Conservation (phyloP, 2,113 vertebrate species). For the Piaya cayana region DNA sequence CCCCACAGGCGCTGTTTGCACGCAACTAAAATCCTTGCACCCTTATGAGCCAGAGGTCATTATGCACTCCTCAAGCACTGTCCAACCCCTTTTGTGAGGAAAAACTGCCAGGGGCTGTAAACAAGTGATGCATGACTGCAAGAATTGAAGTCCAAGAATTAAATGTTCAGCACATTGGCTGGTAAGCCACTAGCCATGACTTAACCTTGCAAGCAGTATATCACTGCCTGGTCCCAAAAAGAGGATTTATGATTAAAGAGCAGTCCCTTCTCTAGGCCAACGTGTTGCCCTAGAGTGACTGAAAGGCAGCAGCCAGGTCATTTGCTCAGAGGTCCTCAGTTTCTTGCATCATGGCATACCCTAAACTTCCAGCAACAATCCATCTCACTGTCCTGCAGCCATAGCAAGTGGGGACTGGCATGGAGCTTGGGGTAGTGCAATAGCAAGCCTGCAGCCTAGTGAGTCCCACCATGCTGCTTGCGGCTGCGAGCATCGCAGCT, state of each 20-base stretch:
- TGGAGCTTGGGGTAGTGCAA: neutral
- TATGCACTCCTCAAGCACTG: neutral
- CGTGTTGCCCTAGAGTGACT: rapidly evolving
- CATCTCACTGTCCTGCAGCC: rapidly evolving
- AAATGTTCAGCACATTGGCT: neutral
- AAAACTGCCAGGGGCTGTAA: neutral
- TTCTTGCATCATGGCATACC: neutral
- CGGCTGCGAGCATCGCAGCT: neutral
- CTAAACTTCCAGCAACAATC: neutral
- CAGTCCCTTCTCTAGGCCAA: neutral
- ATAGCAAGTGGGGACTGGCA: rapidly evolving
- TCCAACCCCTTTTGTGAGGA: neutral
- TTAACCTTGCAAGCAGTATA: neutral
- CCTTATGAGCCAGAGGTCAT: neutral
- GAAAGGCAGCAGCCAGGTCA: neutral
- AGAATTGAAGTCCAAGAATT: neutral
- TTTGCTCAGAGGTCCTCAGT: neutral
- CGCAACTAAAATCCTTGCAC: neutral
- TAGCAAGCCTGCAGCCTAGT: neutral
- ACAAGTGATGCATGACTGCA: neutral
- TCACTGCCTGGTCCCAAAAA: neutral
- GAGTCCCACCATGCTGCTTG: rapidly evolving
- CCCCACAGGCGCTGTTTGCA: neutral
- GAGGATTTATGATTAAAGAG: neutral
- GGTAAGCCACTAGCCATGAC: neutral